Evolutionary conservation across 2,113 vertebrate genomes (phyloP).

Genomic region (Hystrix brachyura): DNA sequence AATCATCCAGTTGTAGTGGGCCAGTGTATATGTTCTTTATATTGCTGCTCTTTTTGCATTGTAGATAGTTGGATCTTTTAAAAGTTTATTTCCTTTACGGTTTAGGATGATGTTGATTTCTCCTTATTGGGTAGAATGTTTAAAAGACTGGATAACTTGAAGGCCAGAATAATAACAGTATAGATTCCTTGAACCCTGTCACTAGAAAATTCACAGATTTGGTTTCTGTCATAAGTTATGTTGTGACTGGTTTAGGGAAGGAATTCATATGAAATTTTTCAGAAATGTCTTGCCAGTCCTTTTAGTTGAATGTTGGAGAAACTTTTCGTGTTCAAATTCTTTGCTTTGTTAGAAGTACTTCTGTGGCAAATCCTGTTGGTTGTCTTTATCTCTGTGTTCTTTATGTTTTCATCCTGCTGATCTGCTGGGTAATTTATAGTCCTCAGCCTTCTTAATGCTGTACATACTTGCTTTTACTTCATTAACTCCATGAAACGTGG

Average conservation of each 20-base stretch:
- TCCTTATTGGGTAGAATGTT: conserved; percentile 1
- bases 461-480: background rate
- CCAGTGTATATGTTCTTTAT: conserved; percentile 29
- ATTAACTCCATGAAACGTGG: background rate
- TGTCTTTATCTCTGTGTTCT: background rate
- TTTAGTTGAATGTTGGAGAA: conserved; percentile 41
- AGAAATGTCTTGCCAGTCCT: conserved; percentile 9
- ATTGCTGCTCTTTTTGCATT: conserved; percentile 24
- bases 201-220: background rate
- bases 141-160: background rate
- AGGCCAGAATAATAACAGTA: conserved; percentile 30
- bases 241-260: background rate
- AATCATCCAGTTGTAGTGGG: conserved; percentile 35
- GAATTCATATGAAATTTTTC: conserved; percentile 44
- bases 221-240: background rate
- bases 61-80: background rate
- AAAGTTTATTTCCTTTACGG: conserved; percentile 42
- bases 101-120: background rate
- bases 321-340: conserved; percentile 45
- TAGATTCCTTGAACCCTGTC: background rate
- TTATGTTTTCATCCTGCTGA: background rate
- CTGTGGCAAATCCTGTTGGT: background rate
- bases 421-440: background rate
- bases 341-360: conserved; percentile 28
- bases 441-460: background rate